Percentiles rank a stretch among this genome's conserved stretches.
Evolutionary conservation across 2,797 vertebrate species (phyloP).

Genomic region (Lacerta bilineata): DNA sequence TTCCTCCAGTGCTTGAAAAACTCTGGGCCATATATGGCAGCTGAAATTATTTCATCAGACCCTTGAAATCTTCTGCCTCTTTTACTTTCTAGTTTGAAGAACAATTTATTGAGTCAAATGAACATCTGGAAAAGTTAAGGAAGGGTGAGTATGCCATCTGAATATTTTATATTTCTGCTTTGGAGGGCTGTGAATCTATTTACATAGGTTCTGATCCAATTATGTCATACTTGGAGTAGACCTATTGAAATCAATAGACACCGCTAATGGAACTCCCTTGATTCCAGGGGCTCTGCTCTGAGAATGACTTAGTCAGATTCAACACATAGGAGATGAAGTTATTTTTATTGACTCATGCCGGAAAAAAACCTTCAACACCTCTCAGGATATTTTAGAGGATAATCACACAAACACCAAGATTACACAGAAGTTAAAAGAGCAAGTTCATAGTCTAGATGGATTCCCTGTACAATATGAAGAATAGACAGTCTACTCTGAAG

Average conservation of each 20-base stretch:
- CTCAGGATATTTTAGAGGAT: background rate
- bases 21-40: background rate
- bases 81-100: slow-evolving; percentile 87
- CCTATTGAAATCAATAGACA: too few relatives aligned
- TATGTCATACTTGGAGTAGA: too few relatives aligned
- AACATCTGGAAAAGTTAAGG: slow-evolving; percentile 83
- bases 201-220: too few relatives aligned
- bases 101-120: slow-evolving; percentile 77
- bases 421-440: background rate
- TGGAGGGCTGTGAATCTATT: too few relatives aligned
- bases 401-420: background rate
- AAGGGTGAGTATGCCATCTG: slow-evolving; percentile 71
- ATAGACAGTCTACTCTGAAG: background rate
- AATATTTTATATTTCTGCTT: background rate
- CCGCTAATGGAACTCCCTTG: too few relatives aligned
- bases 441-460: background rate
- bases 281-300: too few relatives aligned
- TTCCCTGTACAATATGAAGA: background rate
- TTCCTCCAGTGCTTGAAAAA: slow-evolving; percentile 16
- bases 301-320: too few relatives aligned
- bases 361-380: background rate
- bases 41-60: background rate
- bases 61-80: background rate
- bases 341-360: background rate
- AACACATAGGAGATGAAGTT: background rate